These are phyloP conservation scores for Amazona guildingii DNA, from an alignment of 2,113 vertebrate species.

Conservation along the genomic window DNA sequence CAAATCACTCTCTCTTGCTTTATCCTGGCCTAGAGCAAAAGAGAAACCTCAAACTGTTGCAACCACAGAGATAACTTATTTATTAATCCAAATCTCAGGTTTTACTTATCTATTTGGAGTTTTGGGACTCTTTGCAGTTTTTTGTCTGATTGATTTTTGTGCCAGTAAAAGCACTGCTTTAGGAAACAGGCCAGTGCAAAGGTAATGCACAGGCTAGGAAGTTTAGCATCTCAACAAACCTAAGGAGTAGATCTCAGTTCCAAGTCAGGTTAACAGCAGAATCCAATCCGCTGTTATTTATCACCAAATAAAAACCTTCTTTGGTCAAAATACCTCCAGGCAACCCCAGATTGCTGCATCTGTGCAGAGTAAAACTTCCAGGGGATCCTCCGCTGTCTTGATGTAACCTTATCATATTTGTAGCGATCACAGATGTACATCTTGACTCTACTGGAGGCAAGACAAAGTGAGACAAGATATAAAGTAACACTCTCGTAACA, in stretches of 20 bases:
- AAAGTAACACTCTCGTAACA: not conserved
- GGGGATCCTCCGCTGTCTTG: not conserved
- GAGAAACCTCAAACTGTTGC: not conserved
- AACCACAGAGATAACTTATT: not conserved
- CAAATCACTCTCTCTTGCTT: not conserved
- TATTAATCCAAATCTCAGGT: not conserved
- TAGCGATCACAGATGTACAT: not conserved
- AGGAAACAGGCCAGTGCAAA: not conserved
- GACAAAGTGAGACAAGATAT: not conserved
- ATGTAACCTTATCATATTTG: not conserved
- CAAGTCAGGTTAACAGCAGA: not conserved
- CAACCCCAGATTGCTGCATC: not conserved
- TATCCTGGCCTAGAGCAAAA: not conserved
- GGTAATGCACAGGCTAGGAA: not conserved
- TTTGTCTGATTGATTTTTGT: not conserved
- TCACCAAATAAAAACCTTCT: not conserved
- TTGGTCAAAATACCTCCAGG: not conserved
- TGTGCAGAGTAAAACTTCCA: not conserved
- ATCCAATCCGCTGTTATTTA: not conserved
- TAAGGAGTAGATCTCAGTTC: not conserved
- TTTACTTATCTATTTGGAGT: not conserved
- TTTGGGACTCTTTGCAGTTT: not conserved
- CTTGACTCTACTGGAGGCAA: not conserved
- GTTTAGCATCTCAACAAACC: not conserved
- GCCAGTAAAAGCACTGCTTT: not conserved